Evolutionary conservation across 2,797 vertebrate genomes (phyloP).

Genomic region (Triplophysa yarkandensis): DNA sequence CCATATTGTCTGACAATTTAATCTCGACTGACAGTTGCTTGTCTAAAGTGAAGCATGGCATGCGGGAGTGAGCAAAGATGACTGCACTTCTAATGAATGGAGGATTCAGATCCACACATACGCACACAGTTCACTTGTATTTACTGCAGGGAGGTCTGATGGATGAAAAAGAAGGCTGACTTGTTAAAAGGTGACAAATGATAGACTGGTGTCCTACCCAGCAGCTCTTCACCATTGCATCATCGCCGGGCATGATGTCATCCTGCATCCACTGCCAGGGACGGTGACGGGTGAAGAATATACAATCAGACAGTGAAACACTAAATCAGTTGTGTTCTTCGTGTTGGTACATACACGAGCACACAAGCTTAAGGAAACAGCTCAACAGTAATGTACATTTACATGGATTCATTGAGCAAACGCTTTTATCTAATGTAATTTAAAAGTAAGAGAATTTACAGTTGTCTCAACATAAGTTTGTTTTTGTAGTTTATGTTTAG

Average conservation of each 20-base stretch:
- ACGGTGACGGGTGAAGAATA: constrained; percentile 71
- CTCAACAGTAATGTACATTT: not conserved
- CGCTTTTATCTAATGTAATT: no score
- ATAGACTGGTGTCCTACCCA: constrained; percentile 68
- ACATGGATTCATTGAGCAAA: no score
- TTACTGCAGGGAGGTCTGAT: constrained; percentile 52
- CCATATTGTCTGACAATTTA: not conserved
- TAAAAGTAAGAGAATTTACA: no score
- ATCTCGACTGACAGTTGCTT: constrained; percentile 6
- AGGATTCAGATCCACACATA: constrained; percentile 9
- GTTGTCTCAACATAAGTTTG: no score
- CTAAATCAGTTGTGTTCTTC: not conserved
- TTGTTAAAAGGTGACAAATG: constrained; percentile 72
- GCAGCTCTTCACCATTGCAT: constrained; percentile 72
- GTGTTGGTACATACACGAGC: not conserved
- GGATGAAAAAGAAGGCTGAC: constrained; percentile 56
- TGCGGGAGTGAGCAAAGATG: constrained; percentile 26
- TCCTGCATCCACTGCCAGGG: constrained; percentile 73
- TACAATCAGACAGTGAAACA: constrained; percentile 67
- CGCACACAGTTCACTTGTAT: constrained; percentile 40
- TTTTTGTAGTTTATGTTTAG: no score
- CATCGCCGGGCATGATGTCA: constrained; percentile 79
- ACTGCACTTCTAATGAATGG: constrained; percentile 12
- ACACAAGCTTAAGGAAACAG: not conserved
- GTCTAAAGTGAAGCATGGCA: constrained; percentile 39